Base-by-base conservation (phyloP, 2,888 invertebrate genomes). In the Cheilosia variabilis region DNA sequence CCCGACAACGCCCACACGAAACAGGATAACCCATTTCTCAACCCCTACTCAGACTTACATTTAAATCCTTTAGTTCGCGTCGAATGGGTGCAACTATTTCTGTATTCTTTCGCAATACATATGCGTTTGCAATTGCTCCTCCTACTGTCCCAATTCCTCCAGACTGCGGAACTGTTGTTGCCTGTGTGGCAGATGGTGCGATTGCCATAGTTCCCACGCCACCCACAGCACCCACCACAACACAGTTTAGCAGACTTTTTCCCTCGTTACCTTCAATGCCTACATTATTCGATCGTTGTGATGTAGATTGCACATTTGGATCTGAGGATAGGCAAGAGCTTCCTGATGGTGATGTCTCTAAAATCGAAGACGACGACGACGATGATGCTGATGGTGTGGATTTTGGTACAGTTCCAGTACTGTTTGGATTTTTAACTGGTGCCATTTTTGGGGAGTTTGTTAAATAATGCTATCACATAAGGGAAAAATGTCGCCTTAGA, bases 361-460 rank as follows among this genome's bases (percentile, higher is more conserved):
- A 15, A 68, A 73, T 57, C 17, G 66, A 81, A 15, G 87, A 79
- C 31, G 80, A 71, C 2, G 75, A 79, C 4, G 82, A 81, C 0
- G 87, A 75, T 9, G 65, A 27, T 6, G 27, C 66, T 27, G 94
- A 92, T 76, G 93, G 93, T 92, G 94, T 94, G 69, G 94, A 93
- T 93, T 95, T 95, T 88, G 95, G 95, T 89, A 95, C 95, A 50
- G 95, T 95, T 88, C 95, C 95, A 89, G 95, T 95, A 50, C 77
- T 83, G 62, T 87, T 87, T n/a, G 87, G 87, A 78, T 88, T 88
- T 71, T 88, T 89, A 13, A 75, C 86, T 15, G 89, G 89, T 53
- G 89, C 88, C 89, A 89, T 89, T 60, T 76, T 55, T 10, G 10
- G 1, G 15, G 9, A 15, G 4, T 31, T 72, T 65, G 24, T n/a